A percentile compares a stretch with the other conserved stretches of the same genome.
These are phyloP conservation scores for Pelmatolapia mariae DNA, from an alignment of 2,113 vertebrate species.

Conservation along the genomic window DNA sequence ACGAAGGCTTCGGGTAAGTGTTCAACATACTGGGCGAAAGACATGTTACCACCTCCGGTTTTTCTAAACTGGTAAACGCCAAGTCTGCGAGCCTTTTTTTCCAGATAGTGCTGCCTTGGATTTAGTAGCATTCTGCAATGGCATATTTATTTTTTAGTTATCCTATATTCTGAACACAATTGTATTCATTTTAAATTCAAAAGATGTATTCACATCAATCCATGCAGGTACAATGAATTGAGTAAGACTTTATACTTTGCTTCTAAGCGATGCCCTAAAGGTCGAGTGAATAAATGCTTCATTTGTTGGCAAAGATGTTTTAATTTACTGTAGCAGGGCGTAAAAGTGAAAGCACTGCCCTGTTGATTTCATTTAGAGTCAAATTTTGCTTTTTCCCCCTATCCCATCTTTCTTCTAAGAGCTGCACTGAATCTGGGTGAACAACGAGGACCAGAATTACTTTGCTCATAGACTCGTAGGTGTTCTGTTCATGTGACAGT, in stretches of 20 bases:
- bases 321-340: not conserved
- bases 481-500: not conserved
- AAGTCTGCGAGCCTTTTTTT: not conserved
- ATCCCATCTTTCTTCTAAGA: not conserved
- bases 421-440: not conserved
- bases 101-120: not conserved
- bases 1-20: not conserved
- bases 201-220: not conserved
- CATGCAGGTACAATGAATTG: not conserved
- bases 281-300: not conserved
- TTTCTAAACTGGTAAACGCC: not conserved
- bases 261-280: not conserved
- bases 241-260: not conserved
- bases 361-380: not conserved
- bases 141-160: not conserved
- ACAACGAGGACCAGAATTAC: not conserved
- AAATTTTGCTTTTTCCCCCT: not conserved
- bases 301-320: not conserved
- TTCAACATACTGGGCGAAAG: not conserved
- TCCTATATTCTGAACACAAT: not conserved
- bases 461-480: not conserved
- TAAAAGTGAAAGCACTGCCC: not conserved
- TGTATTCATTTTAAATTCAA: not conserved
- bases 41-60: not conserved
- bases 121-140: not conserved